A percentile compares a stretch with the other conserved stretches of the same genome.
These are phyloP conservation scores for Pristionchus japonicus DNA, from an alignment of 2,888 invertebrate genomes.

Conservation along the genomic window DNA sequence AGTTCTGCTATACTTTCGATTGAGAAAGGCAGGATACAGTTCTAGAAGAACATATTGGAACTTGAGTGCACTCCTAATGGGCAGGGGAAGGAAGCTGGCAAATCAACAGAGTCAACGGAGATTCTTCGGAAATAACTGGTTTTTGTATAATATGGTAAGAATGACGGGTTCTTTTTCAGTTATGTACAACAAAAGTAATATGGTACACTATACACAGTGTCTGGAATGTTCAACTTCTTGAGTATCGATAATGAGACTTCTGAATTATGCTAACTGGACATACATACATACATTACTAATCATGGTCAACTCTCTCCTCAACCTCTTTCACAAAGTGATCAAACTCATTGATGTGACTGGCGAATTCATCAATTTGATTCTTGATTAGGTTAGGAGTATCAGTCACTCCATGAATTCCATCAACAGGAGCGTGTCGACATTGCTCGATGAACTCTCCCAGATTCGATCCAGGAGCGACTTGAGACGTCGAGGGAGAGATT, in stretches of 20 bases:
- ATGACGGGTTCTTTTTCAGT: background rate
- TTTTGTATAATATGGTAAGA: background rate
- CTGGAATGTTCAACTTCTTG: background rate
- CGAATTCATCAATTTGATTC: slow-evolving; percentile 22
- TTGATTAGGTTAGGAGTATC: slow-evolving; percentile 14
- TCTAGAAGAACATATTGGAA: background rate
- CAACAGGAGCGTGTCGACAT: slow-evolving; percentile 7
- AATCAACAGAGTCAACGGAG: background rate
- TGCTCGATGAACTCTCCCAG: slow-evolving; percentile 42
- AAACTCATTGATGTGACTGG: background rate
- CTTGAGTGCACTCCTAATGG: background rate
- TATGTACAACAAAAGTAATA: background rate
- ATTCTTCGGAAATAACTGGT: background rate
- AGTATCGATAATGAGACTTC: background rate
- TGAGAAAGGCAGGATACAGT: too few species aligned
- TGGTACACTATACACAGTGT: background rate
- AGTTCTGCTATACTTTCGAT: too few species aligned
- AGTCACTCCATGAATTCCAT: background rate
- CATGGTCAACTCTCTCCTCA: slow-evolving; percentile 43
- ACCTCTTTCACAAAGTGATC: slow-evolving; percentile 43
- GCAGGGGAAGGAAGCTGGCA: background rate
- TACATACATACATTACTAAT: background rate
- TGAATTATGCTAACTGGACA: background rate
- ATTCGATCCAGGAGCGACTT: background rate
- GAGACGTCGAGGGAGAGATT: background rate